Evolutionary conservation across 2,888 invertebrate genomes (phyloP).

Genomic region (Desoria tigrina): DNA sequence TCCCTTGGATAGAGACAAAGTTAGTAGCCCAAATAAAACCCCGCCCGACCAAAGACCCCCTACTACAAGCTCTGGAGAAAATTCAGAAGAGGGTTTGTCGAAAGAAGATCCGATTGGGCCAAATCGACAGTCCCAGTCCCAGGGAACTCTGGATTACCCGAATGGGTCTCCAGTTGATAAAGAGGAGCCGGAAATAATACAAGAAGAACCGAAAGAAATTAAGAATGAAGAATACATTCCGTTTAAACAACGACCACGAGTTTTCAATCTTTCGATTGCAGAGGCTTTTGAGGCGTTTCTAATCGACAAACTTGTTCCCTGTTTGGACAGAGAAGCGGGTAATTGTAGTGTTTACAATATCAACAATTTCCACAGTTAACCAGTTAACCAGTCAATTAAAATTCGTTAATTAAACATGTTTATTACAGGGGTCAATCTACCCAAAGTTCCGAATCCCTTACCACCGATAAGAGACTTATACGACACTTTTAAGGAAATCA

Average conservation of each 20-base stretch:
- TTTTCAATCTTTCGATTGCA: conserved; percentile 22
- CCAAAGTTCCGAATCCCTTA: conserved; percentile 41
- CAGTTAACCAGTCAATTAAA: no score
- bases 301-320: conserved; percentile 38
- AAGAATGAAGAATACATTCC: not conserved
- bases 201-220: no score
- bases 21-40: conserved; percentile 3
- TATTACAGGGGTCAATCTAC: conserved; percentile 38
- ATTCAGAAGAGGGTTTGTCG: not conserved
- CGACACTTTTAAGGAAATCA: conserved; percentile 37
- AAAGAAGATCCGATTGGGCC: no score
- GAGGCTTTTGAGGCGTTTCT: conserved; percentile 39
- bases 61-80: not conserved
- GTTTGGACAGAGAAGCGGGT: conserved; percentile 30
- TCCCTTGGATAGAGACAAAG: not conserved
- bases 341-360: not conserved
- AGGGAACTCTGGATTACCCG: no score
- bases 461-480: conserved; percentile 44
- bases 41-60: conserved; percentile 6
- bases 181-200: no score
- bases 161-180: no score
- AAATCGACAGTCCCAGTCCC: no score
- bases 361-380: not conserved
- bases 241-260: not conserved
- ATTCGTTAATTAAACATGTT: not conserved